Percentiles rank a stretch among this genome's conserved stretches.
Evolutionary conservation across 1,140 invertebrate species (phyloP).

Genomic region (Campoletis sonorensis): DNA sequence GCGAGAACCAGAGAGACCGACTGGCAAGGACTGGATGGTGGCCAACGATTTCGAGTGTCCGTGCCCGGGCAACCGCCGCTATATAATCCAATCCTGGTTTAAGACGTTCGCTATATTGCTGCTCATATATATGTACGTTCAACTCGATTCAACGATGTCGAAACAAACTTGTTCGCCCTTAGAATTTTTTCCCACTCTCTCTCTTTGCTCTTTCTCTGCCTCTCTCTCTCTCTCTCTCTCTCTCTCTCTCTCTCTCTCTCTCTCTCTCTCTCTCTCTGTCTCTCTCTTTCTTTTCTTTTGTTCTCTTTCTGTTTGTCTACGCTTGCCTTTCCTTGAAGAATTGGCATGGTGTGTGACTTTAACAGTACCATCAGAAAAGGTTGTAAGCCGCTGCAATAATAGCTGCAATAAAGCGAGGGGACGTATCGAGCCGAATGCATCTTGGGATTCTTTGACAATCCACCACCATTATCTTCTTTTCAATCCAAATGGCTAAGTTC

Average conservation of each 20-base stretch:
- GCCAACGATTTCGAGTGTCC: slow-evolving; percentile 63
- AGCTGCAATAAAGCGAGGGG: background rate
- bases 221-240: background rate
- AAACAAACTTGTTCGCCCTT: slow-evolving; percentile 17
- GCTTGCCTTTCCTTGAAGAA: background rate
- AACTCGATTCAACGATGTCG: slow-evolving; percentile 27
- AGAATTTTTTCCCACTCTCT: background rate
- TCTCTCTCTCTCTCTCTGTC: background rate
- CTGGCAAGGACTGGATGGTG: slow-evolving; percentile 61
- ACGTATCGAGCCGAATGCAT: background rate
- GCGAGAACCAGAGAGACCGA: slow-evolving; percentile 12
- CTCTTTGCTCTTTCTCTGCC: too few relatives aligned
- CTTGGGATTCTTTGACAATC: background rate
- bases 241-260: background rate
- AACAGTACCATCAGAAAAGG: background rate
- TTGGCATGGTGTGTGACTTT: background rate
- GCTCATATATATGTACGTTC: background rate
- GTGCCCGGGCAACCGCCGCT: slow-evolving; percentile 39
- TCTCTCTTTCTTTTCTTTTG: too few relatives aligned
- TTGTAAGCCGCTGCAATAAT: background rate
- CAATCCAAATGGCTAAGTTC: background rate
- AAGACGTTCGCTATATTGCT: slow-evolving; percentile 31
- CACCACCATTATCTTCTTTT: background rate
- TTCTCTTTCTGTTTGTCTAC: too few relatives aligned
- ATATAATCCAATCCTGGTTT: slow-evolving; percentile 41